A percentile compares a stretch with the other conserved stretches of the same genome.
Conservation (phyloP, 2,888 invertebrate genomes). For the Orthonevra nobilis region DNA sequence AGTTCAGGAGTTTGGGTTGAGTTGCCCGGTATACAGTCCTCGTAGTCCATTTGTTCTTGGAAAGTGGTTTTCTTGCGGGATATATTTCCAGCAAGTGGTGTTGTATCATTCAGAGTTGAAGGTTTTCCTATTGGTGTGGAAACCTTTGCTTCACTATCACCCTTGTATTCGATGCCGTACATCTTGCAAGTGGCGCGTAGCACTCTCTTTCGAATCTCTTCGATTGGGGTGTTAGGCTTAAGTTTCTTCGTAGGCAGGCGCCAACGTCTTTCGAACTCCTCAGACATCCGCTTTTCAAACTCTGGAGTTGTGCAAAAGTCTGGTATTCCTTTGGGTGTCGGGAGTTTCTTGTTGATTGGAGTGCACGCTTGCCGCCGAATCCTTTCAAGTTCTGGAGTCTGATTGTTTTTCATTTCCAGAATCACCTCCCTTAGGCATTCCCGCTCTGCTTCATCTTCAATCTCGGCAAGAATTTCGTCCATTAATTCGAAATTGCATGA, state of each 20-base stretch:
- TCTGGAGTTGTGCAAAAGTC: constrained; percentile 79
- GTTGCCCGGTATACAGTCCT: constrained; percentile 72
- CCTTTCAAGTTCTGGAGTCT: constrained; percentile 77
- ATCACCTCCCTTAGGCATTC: constrained; percentile 77
- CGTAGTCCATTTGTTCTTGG: constrained; percentile 78
- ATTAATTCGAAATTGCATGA: constrained; percentile 73
- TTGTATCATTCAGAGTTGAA: constrained; percentile 52
- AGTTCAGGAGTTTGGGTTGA: constrained; percentile 74
- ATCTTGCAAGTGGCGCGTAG: constrained; percentile 77
- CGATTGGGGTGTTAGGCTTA: constrained; percentile 77
- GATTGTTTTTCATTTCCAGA: constrained; percentile 77
- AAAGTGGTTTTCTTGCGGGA: constrained; percentile 61
- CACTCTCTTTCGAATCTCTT: constrained; percentile 76
- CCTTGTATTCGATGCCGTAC: constrained; percentile 74
- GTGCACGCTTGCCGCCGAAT: constrained; percentile 77
- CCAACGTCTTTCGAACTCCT: constrained; percentile 78
- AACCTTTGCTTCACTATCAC: constrained; percentile 37
- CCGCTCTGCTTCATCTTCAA: constrained; percentile 76
- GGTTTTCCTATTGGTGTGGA: constrained; percentile 35
- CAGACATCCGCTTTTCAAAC: constrained; percentile 78
- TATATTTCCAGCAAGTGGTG: constrained; percentile 55
- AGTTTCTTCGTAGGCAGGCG: constrained; percentile 76
- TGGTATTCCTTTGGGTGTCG: constrained; percentile 76
- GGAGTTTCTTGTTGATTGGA: constrained; percentile 75
- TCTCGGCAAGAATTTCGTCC: constrained; percentile 75